Evolutionary conservation across 2,113 vertebrate genomes (phyloP), one percentile per base, ranked within the genome.

Genomic region (Fregetta grallaria): DNA sequence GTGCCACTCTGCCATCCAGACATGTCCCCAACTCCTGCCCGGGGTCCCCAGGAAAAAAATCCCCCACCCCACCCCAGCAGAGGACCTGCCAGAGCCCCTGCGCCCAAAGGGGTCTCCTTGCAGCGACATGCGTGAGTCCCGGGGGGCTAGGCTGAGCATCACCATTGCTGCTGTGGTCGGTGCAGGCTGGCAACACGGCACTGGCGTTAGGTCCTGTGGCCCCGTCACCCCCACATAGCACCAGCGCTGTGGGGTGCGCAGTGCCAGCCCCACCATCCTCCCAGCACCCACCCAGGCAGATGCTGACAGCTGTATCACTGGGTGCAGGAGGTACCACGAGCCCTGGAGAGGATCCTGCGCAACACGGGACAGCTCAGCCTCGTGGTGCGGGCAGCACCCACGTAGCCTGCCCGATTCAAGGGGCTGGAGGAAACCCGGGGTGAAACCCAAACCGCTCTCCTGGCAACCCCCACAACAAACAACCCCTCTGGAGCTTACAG

Each of bases 361-460:
- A 4, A 6, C 13, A 2, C 1, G 7, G 19, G 17, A 17, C 27
- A 18, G 40, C 49, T 47, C 26, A 0, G 18, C 55, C 50, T 4
- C 5, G 2, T 12, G 14, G 19, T 6, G 2, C 4, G 3, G 23
- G 36, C 59, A 50, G 45, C 40, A 65, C 30, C 76, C 38, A 15
- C 1, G 0, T 9, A 17, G 18, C 38, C 73, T 13, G 7, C 40
- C 30, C 0, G 0, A 14, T 7, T 7, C 5, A 0, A 84, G 34
- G 70, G 38, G 40, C 36, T 50, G 42, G 34, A 36, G 27, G 59
- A 56, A 86, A 36, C 15, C 6, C 0, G 0, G 15, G 36, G 27
- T 42, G 40, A 49, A 63, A 67, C 42, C 58, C 55, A 26, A 52
- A 4, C 25, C 20, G 32, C 3, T 8, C 50, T 62, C 95, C 65